Conservation (phyloP, 2,113 vertebrate species). For the Tychaedon coryphoeus region DNA sequence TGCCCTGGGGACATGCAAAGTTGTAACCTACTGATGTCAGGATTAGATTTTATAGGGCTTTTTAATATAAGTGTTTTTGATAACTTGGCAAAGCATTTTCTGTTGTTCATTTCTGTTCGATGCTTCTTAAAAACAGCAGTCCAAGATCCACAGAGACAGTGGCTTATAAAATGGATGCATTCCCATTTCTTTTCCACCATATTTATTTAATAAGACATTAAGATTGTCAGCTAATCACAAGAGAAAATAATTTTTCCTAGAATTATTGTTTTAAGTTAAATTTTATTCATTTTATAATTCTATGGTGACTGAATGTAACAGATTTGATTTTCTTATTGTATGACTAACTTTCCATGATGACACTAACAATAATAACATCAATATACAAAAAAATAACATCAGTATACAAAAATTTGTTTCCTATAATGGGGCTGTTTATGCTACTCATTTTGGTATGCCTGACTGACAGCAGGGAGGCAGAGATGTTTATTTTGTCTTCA, state of each 20-base stretch:
- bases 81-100: slow-evolving; percentile 69
- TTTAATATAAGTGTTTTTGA: slow-evolving; percentile 65
- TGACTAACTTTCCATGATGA: background rate
- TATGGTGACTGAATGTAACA: background rate
- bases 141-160: background rate
- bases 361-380: background rate
- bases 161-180: background rate
- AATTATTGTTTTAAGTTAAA: slow-evolving; percentile 20
- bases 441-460: background rate
- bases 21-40: slow-evolving; percentile 78
- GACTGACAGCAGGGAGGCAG: background rate
- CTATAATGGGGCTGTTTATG: background rate
- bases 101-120: slow-evolving; percentile 41
- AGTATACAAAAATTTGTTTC: background rate
- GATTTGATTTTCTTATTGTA: background rate
- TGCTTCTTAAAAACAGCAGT: slow-evolving; percentile 30
- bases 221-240: background rate
- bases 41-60: slow-evolving; percentile 78
- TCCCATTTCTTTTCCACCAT: background rate
- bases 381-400: background rate
- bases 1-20: slow-evolving; percentile 79
- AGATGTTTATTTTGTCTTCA: background rate
- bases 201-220: slow-evolving; percentile 10
- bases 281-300: slow-evolving; percentile 29
- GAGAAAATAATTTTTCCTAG: slow-evolving; percentile 1